Evolutionary conservation across 2,797 vertebrate genomes (phyloP), one percentile per base, ranked within the genome.

Genomic region (Smutsia gigantea): DNA sequence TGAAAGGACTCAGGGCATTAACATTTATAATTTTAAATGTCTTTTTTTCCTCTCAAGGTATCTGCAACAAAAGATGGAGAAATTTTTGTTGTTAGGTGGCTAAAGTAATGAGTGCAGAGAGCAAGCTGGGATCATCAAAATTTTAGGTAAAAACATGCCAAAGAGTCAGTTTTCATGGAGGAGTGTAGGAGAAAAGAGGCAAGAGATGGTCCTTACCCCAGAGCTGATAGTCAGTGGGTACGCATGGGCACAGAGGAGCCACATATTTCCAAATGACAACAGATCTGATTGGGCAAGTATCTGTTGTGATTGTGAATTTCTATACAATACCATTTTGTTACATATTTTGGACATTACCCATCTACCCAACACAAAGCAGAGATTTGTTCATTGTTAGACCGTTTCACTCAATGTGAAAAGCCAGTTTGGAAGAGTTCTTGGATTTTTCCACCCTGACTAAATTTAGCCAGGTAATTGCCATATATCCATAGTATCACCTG

Each of bases 401-500:
- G 85, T 42, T 46, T 57, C 37, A 55, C 49, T 37, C 87, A 27
- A 7, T 46, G 14, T 78, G 37, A 19, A 23, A 55, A 79, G 17
- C 49, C 78, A 89, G 4, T 75, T 59, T 91, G 78, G 69, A 93
- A 91, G 93, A 87, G 37, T 37, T 72, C 85, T 88, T 90, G 42
- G 75, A 83, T 69, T 93, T 93, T 93, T 72, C 68, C 34, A 49
- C 59, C 34, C 19, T 78, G 39, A 78, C 27, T 59, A 7, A 57
- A 74, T 94, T 46, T 88, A 88, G 61, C 61, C 37, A 63, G 87
- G 29, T 74, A 85, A 69, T 86, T 86, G 72, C 78, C 42, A 29
- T 78, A 68, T 64, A 72, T 82, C 57, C 78, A 27, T 63, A 55
- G 14, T 39, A 13, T 72, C 78, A 42, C 63, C 78, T 69, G 64